Conservation (phyloP, 2,888 invertebrate species). For the Empis livida region DNA sequence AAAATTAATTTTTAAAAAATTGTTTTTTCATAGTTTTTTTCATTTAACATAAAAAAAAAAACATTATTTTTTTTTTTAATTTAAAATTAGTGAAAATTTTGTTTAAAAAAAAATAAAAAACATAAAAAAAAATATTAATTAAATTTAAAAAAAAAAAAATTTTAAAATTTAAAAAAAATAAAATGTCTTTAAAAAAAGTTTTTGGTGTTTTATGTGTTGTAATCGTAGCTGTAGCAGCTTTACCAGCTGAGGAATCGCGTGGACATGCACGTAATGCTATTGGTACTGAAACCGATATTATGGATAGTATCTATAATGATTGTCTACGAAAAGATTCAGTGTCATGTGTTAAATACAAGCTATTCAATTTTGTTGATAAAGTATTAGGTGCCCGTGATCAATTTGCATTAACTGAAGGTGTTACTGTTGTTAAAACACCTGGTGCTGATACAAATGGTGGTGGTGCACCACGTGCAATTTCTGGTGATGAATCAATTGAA, state of each 20-base stretch:
- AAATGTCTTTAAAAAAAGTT: conserved; percentile 25
- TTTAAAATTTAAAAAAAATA: conserved; percentile 15
- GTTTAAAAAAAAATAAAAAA: not conserved
- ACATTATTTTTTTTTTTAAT: conserved; percentile 8
- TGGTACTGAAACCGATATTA: conserved; percentile 62
- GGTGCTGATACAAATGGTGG: conserved; percentile 53
- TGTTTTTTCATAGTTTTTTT: conserved; percentile 6
- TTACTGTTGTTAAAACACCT: conserved; percentile 65
- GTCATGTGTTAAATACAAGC: conserved; percentile 74
- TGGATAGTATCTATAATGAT: conserved; percentile 63
- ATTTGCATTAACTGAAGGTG: conserved; percentile 67
- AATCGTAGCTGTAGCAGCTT: conserved; percentile 47
- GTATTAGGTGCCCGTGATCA: conserved; percentile 68
- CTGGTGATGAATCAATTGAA: conserved; percentile 52
- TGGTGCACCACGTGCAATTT: conserved; percentile 62
- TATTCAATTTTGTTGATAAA: conserved; percentile 77
- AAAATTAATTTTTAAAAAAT: conserved; percentile 6
- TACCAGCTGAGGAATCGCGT: conserved; percentile 57
- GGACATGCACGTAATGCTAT: conserved; percentile 44
- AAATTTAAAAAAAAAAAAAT: conserved; percentile 7
- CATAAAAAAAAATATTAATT: conserved; percentile 8
- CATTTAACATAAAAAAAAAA: conserved; percentile 5
- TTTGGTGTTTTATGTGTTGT: conserved; percentile 42
- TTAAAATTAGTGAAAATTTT: conserved; percentile 1
- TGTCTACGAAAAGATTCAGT: conserved; percentile 72